Conservation (phyloP, 1,140 invertebrate genomes). For the Dreissena polymorpha region DNA sequence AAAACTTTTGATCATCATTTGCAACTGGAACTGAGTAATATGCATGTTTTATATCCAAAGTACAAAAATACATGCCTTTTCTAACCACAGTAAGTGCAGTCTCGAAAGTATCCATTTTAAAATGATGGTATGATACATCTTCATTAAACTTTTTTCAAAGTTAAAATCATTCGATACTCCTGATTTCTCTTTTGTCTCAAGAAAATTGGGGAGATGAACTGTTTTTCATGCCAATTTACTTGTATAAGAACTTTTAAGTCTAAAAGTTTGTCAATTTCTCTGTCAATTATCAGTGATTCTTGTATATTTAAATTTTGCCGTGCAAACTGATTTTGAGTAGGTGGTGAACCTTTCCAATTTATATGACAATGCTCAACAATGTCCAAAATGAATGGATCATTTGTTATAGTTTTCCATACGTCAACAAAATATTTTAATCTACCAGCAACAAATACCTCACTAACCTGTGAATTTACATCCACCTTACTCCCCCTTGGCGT, state of each 20-base stretch:
- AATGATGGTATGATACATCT: slow-evolving; percentile 20
- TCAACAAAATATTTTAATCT: background rate
- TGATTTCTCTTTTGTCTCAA: slow-evolving; percentile 6
- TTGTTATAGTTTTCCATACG: slow-evolving; percentile 4
- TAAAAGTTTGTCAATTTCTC: slow-evolving; percentile 16
- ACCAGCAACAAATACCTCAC: slow-evolving; percentile 28
- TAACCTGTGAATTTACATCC: slow-evolving; percentile 25
- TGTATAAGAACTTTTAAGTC: slow-evolving; percentile 20
- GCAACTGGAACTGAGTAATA: slow-evolving; percentile 19
- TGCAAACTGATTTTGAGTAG: background rate
- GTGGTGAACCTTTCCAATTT: background rate
- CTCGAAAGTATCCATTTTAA: slow-evolving; percentile 31
- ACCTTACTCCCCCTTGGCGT: slow-evolving; percentile 8
- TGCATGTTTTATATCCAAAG: slow-evolving; percentile 20
- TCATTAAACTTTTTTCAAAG: slow-evolving; percentile 24
- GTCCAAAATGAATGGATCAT: slow-evolving; percentile 3
- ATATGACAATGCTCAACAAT: slow-evolving; percentile 4
- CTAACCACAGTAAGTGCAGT: slow-evolving; percentile 16
- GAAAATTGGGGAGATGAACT: slow-evolving; percentile 30
- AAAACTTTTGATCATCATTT: background rate
- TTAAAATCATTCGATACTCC: slow-evolving; percentile 19
- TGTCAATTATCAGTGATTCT: slow-evolving; percentile 11
- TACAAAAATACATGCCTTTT: background rate
- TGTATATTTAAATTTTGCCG: background rate
- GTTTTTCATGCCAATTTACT: slow-evolving; percentile 9